Percentiles rank a stretch among this genome's conserved stretches.
phyloP scores from a whole-genome alignment of 2,797 vertebrate genomes.

The Pogonophryne albipinna region DNA sequence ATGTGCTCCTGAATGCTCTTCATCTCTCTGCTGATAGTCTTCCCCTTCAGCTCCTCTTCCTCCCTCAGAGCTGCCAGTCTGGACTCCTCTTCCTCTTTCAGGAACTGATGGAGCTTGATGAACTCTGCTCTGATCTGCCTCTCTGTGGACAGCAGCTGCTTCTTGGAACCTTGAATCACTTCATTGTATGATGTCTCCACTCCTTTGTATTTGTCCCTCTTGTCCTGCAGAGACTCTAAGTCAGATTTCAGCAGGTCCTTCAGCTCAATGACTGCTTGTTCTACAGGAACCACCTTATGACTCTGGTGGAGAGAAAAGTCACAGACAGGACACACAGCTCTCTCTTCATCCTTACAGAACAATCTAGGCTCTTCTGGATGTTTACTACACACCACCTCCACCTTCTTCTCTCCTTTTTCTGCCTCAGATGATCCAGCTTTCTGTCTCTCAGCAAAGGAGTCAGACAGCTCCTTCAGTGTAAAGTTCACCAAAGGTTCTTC shows the following conservation, averaged over 20 bases:
- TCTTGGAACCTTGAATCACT: slow-evolving; percentile 22
- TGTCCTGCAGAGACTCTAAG: too few relatives aligned
- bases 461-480: slow-evolving; percentile 14
- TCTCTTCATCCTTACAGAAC: slow-evolving; percentile 27
- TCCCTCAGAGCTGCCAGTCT: slow-evolving; percentile 37
- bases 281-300: slow-evolving; percentile 19
- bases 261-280: too few relatives aligned
- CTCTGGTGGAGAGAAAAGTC: slow-evolving; percentile 40
- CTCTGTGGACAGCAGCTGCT: slow-evolving; percentile 31
- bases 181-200: background rate
- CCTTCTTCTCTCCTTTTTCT: background rate
- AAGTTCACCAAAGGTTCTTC: too few relatives aligned
- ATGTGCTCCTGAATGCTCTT: too few relatives aligned
- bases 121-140: slow-evolving; percentile 62
- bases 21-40: too few relatives aligned
- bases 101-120: slow-evolving; percentile 78
- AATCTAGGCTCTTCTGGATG: slow-evolving; percentile 26
- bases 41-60: too few relatives aligned
- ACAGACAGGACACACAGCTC: too few relatives aligned
- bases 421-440: accelerated
- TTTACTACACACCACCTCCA: slow-evolving; percentile 3
- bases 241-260: too few relatives aligned
- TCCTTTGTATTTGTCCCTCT: too few relatives aligned
- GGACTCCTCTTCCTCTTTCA: slow-evolving; percentile 78
- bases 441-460: slow-evolving; percentile 5